These are phyloP conservation scores for Artemisiospiza belli DNA, from an alignment of 2,113 vertebrate species.

Conservation along the genomic window DNA sequence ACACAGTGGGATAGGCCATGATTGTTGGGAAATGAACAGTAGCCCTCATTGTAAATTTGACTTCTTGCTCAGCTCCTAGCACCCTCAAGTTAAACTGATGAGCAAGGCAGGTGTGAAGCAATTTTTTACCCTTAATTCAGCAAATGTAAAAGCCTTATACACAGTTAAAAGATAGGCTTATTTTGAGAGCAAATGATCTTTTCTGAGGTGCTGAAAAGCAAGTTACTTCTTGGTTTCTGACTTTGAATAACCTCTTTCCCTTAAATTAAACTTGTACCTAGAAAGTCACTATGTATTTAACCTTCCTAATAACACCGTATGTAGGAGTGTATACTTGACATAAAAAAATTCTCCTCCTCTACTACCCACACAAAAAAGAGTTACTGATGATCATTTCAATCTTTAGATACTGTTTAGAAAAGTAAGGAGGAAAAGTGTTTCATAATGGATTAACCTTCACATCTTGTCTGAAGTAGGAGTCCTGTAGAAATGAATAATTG, in stretches of 20 bases:
- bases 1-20: fast-evolving
- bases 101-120: not conserved
- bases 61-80: not conserved
- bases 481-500: not conserved
- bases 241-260: not conserved
- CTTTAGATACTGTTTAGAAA: conserved; percentile 7
- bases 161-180: not conserved
- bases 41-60: not conserved
- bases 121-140: not conserved
- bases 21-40: not conserved
- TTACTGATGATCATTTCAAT: not conserved
- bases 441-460: conserved; percentile 24
- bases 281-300: conserved; percentile 23
- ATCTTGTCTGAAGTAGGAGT: conserved; percentile 27
- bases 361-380: conserved; percentile 37
- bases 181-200: not conserved
- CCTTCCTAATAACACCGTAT: not conserved
- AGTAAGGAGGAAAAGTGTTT: not conserved
- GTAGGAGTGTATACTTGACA: conserved; percentile 43
- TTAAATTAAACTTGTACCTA: not conserved
- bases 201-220: not conserved
- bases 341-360: conserved; percentile 24
- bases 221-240: not conserved
- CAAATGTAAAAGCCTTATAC: not conserved
- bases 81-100: not conserved